Evolutionary conservation across 2,113 vertebrate species (phyloP).

Genomic region (Prietella phreatophila): DNA sequence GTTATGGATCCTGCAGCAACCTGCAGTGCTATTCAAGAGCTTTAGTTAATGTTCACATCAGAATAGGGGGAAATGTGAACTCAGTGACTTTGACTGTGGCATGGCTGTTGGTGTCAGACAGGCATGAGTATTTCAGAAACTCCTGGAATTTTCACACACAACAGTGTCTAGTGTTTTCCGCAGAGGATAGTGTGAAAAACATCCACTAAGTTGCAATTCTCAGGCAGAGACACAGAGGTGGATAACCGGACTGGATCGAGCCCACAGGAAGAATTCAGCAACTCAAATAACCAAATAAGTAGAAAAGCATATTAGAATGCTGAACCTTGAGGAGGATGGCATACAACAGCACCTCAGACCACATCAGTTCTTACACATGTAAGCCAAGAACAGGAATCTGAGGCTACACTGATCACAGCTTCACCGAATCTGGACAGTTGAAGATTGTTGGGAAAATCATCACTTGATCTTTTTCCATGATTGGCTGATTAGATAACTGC

Average conservation of each 20-base stretch:
- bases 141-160: neutral
- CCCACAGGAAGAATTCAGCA: neutral
- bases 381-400: neutral
- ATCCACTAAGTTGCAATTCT: neutral
- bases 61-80: neutral
- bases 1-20: neutral
- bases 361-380: neutral
- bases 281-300: neutral
- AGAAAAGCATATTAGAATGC: neutral
- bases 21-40: no score
- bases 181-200: neutral
- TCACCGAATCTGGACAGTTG: neutral
- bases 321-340: neutral
- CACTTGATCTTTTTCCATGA: neutral
- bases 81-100: neutral
- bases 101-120: neutral
- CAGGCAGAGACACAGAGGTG: neutral
- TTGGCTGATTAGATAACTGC: no score
- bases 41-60: constrained; percentile 2
- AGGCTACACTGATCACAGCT: neutral
- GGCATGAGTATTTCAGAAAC: neutral
- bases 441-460: neutral
- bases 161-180: neutral
- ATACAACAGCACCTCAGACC: neutral
- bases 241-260: neutral